Evolutionary conservation across 2,113 vertebrate species (phyloP), one percentile per base, ranked within the genome.

Genomic region (Lipophrys pholis): DNA sequence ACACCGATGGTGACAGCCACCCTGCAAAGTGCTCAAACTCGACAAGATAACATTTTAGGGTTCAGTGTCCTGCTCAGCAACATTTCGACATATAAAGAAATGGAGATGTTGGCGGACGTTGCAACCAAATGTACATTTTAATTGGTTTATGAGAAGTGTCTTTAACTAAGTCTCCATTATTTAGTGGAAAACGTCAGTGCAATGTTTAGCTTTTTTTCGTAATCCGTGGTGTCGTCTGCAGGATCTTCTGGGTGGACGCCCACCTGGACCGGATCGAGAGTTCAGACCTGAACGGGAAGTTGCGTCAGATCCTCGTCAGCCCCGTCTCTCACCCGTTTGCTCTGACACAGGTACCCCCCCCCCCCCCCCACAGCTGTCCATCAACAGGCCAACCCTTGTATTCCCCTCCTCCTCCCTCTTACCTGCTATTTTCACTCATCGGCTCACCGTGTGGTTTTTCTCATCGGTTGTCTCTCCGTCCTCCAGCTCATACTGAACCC

Each of bases 201-300:
- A 12, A 3, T 45, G 45, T 46, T 14, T 14, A 1, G 41, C 35
- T 50, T 1, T 9, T 45, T 1, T 30, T 30, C 21, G 2, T 30
- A 39, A 11, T 39, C 16, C 62, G 2, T 43, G 3, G 38, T 65
- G 8, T 71, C 42, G 11, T 69, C 58, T 76, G 15, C 89, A 99
- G 98, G 91, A 98, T 99, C 87, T 99, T 96, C 87, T 99, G 98
- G 98, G 98, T 99, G 11, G 98, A 99, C 45, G 98, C 98, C 0
- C 97, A 99, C 75, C 84, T 99, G 80, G 98, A 99, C 86, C 92
- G 97, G 56, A 99, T 99, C 11, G 98, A 99, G 89, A 98, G 97
- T 1, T 96, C 96, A 0, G 97, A 99, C 86, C 95, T 99, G 81
- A 96, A 86, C 5, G 98, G 98, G 45, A 99, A 98, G 56, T 93